Base-by-base conservation (phyloP, 2,888 invertebrate species). In the Ceramica pisi region DNA sequence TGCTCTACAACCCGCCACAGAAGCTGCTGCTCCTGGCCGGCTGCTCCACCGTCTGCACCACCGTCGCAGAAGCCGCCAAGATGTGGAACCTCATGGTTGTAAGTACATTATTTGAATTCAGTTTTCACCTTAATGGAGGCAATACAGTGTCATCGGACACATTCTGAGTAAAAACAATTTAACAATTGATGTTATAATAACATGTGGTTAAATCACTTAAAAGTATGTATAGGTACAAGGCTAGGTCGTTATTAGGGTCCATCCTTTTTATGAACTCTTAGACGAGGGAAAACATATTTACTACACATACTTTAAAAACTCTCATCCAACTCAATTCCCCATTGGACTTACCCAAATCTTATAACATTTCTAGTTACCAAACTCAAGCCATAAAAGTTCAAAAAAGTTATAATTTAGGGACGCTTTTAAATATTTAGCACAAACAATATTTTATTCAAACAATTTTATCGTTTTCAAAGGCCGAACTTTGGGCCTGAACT, bases 71-170 rank as follows among this genome's bases (percentile, higher is more conserved):
- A 96, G 99, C 99, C 55, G 99, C 99, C 70, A 99, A 99, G 96
- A 99, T 99, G 98, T 99, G 99, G 99, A 99, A 99, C 96, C 97
- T 99, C 79, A 98, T 99, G 92, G 99, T 99, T 96, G 99, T 99
- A 95, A 97, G 98, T 97, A 92, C 19, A 80, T 70, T 31, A 38
- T 57, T 50, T 26, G 46, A 46, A 19, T 31, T 31, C 31, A 2
- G 31, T 31, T 31, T 31, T 31, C 31, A 5, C 5, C 6, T 5
- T 31, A 3, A 5, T 31, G 31, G 31, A 31, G 31, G 6, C 31
- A 5, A 31, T 31, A 31, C 26, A 2, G 31, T 31, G 31, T 31
- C 6, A 31, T 31, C 6, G 31, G 31, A 5, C 31, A 31, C 31
- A 31, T 31, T 31, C 31, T 31, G 31, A 31, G 41, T 41, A 41